These are phyloP conservation scores for Passerculus sandwichensis DNA, from an alignment of 2,797 vertebrate genomes.

Conservation along the genomic window DNA sequence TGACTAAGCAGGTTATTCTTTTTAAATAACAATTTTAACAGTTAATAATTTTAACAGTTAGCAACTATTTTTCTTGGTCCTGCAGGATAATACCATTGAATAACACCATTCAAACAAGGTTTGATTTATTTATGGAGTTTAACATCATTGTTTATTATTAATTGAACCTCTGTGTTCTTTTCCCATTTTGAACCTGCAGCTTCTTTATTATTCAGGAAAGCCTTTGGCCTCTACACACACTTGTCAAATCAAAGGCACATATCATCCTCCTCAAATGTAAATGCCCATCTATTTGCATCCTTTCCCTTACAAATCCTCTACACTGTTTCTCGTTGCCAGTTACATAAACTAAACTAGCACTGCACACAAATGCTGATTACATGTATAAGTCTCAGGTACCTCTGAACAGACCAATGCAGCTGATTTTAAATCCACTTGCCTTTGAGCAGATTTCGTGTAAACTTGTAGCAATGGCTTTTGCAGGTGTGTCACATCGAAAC, in stretches of 20 bases:
- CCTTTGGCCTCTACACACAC: neutral
- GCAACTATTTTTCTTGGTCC: neutral
- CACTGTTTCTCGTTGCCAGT: accelerated
- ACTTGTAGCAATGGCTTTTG: slow-evolving; percentile 95
- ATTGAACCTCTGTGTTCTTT: neutral
- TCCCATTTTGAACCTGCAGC: neutral
- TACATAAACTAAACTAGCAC: neutral
- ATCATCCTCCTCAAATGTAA: neutral
- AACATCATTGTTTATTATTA: neutral
- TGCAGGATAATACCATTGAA: neutral
- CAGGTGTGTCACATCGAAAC: slow-evolving; percentile 98
- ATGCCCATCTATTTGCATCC: accelerated
- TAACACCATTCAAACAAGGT: neutral
- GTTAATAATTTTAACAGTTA: neutral
- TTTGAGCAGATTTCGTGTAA: slow-evolving; percentile 98
- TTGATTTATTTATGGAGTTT: neutral
- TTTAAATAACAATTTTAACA: neutral
- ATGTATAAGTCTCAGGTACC: neutral
- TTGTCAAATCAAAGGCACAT: neutral
- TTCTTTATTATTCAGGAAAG: neutral
- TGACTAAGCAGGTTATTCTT: neutral
- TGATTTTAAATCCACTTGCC: slow-evolving; percentile 77
- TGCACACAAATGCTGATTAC: neutral
- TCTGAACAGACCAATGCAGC: neutral
- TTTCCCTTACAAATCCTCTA: neutral